Percentiles rank a stretch among this genome's conserved stretches.
phyloP scores from a whole-genome alignment of 1,140 invertebrate species.

The Phymastichus coffea region DNA sequence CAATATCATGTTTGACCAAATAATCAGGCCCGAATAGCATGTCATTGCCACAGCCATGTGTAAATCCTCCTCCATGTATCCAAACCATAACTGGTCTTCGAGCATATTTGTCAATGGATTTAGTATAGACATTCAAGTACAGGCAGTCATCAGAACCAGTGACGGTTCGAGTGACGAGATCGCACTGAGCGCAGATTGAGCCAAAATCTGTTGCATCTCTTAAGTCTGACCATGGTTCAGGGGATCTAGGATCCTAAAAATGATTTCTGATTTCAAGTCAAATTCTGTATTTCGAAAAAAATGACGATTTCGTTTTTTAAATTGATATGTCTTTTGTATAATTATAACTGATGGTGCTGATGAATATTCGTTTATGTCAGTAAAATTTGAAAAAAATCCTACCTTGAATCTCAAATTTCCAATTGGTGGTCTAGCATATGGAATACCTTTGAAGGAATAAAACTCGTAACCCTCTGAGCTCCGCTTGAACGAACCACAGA shows the following conservation, averaged over 20 bases:
- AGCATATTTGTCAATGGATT: conserved; percentile 37
- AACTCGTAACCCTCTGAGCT: conserved; percentile 24
- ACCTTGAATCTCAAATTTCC: conserved; percentile 33
- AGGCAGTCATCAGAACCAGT: conserved; percentile 72
- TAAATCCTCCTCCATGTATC: conserved; percentile 44
- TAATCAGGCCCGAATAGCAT: conserved; percentile 39
- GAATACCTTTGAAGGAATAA: conserved; percentile 34
- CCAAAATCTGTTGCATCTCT: conserved; percentile 60
- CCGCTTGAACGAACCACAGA: background rate
- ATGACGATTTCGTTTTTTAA: too few relatives aligned
- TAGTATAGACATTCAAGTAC: conserved; percentile 80
- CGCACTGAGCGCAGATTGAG: conserved; percentile 53
- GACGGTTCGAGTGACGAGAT: conserved; percentile 20
- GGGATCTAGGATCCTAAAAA: conserved; percentile 59
- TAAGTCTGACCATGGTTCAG: conserved; percentile 58
- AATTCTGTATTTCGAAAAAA: background rate
- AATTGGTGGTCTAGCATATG: conserved; percentile 32
- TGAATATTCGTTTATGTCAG: background rate
- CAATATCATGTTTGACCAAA: conserved; percentile 44
- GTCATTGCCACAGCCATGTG: conserved; percentile 31
- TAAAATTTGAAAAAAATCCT: background rate
- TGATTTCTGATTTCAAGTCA: too few relatives aligned
- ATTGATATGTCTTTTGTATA: too few relatives aligned
- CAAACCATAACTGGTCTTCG: conserved; percentile 41
- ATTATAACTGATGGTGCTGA: too few relatives aligned